Evolutionary conservation across 2,888 invertebrate species (phyloP), one percentile per base, ranked within the genome.

Genomic region (Hirtodrosophila histrioides): DNA sequence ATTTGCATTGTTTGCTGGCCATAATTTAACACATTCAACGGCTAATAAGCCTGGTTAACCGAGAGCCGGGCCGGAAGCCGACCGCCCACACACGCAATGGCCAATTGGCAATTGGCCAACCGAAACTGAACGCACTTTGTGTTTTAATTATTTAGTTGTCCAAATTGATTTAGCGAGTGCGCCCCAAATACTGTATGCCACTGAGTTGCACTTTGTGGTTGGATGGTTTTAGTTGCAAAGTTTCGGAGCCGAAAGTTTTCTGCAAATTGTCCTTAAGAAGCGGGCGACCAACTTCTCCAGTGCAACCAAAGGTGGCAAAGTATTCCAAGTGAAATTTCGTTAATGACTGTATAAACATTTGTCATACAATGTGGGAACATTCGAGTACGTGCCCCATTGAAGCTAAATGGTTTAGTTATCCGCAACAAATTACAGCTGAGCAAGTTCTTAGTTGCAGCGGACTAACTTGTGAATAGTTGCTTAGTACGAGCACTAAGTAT

Each of bases 311-410:
- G 67, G 82, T 78, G 48, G 61, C 62, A 10, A 45, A 55, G 54
- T 61, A 60, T 4, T 55, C 41, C 35, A 23, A 58, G 53, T 49
- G 65, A 65, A 64, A 60, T 70, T 63, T 48, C 63, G 75, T 60
- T 78, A 78, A 81, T 61, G 55, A 82, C 75, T 82, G 60, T 45
- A 61, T 64, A 78, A 82, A 75, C 55, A 70, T 75, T 77, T 69
- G 60, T 55, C 36, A 48, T 17, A 54, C 60, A 36, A 48, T 63
- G 55, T 62, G 5, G 9, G 1, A 40, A 37, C 36, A 2, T 17
- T 17, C 2, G 24, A 12, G 41, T 29, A 58, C 51, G 61, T 77
- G 69, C 74, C 57, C 43, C 43, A 43, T 65, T 36, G 33, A 37
- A 43, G 33, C 33, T 27, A 31, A 11, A 44, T 37, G 33, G n/a